These are phyloP conservation scores for Rousettus leschenaultii DNA, from an alignment of 2,113 vertebrate genomes.

Conservation along the genomic window DNA sequence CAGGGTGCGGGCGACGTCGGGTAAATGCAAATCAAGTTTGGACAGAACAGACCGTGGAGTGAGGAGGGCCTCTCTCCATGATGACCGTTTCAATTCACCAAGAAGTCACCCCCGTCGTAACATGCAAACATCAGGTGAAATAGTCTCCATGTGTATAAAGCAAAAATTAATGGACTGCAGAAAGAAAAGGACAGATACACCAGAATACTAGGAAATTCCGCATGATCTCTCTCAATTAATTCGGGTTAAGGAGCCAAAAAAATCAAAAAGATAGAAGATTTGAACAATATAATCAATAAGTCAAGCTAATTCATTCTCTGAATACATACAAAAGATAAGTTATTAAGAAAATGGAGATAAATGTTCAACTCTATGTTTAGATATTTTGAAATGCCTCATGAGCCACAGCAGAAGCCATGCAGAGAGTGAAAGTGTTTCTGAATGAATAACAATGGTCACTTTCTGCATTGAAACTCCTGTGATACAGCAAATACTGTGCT, in stretches of 20 bases:
- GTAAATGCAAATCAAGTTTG: neutral
- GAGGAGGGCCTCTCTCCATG: neutral
- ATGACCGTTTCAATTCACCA: neutral
- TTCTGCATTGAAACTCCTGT: neutral
- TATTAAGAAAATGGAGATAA: neutral
- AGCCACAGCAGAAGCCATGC: neutral
- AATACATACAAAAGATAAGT: neutral
- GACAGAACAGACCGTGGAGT: neutral
- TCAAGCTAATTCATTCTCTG: neutral
- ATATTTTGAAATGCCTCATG: neutral
- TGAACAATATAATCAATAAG: neutral
- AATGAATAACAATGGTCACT: neutral
- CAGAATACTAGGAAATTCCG: neutral
- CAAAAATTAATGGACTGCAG: neutral
- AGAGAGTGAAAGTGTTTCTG: neutral
- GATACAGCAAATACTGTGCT: neutral
- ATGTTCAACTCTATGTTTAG: neutral
- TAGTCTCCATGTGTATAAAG: too few relatives aligned
- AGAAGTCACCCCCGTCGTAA: neutral
- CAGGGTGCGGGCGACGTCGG: neutral
- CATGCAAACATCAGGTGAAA: neutral
- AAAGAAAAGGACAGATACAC: neutral
- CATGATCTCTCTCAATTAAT: neutral
- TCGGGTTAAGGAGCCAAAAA: neutral
- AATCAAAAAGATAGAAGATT: neutral